A percentile compares a stretch with the other conserved stretches of the same genome.
phyloP scores from a whole-genome alignment of 2,797 vertebrate genomes.

The Notoglanidium macrostoma region DNA sequence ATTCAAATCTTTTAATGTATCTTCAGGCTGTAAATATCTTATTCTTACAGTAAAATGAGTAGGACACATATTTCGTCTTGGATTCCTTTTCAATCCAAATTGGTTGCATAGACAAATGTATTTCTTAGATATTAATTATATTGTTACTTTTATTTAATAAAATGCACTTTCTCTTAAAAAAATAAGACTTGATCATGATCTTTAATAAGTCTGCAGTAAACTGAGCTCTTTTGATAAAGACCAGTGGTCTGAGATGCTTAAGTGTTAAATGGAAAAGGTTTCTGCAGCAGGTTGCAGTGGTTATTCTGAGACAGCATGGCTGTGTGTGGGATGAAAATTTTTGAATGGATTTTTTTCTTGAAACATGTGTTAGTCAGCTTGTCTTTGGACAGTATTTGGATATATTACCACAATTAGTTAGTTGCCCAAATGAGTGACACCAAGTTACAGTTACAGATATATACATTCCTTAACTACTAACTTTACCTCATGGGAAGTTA shows the following conservation, averaged over 20 bases:
- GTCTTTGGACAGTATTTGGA: slow-evolving; percentile 39
- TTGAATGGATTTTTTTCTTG: slow-evolving; percentile 31
- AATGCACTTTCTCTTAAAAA: neutral
- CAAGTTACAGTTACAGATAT: neutral
- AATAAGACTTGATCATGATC: neutral
- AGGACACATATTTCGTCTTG: neutral
- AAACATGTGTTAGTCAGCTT: slow-evolving; percentile 36
- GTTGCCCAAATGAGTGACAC: slow-evolving; percentile 22
- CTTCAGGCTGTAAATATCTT: neutral
- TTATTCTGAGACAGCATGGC: neutral
- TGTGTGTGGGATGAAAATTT: slow-evolving; percentile 20
- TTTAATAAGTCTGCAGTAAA: neutral
- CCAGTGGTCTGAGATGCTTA: slow-evolving; percentile 15
- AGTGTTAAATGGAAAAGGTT: neutral
- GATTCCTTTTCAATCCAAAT: neutral
- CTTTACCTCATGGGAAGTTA: slow-evolving; percentile 19
- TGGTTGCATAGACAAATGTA: neutral
- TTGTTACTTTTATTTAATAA: neutral
- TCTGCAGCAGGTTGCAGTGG: neutral
- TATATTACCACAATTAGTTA: slow-evolving; percentile 30
- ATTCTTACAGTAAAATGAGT: neutral
- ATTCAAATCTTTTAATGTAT: neutral
- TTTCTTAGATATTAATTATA: neutral
- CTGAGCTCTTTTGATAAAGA: neutral
- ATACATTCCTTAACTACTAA: slow-evolving; percentile 12